Percentiles rank a stretch among this genome's conserved stretches.
phyloP scores from a whole-genome alignment of 2,888 invertebrate species.

The Thecophora atra region DNA sequence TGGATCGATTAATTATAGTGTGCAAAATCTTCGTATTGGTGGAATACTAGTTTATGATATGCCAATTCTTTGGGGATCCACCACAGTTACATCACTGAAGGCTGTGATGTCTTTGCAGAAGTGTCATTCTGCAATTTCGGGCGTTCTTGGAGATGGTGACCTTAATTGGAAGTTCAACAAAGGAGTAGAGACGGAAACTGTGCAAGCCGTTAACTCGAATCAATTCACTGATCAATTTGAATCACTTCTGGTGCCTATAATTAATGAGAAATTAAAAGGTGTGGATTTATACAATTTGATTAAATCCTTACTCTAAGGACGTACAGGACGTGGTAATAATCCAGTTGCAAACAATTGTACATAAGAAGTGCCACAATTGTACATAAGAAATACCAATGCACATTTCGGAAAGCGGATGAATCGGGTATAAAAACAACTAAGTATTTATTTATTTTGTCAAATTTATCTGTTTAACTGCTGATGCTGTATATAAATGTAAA shows the following conservation, averaged over 20 bases:
- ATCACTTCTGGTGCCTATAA: constrained; percentile 50
- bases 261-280: constrained; percentile 57
- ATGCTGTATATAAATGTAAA: too few species aligned
- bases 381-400: too few species aligned
- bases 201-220: constrained; percentile 53
- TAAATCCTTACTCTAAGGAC: background rate
- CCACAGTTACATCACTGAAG: constrained; percentile 55
- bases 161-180: constrained; percentile 52
- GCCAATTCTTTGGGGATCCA: constrained; percentile 59
- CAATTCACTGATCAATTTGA: constrained; percentile 56
- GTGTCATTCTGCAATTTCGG: constrained; percentile 54
- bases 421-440: too few species aligned
- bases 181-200: constrained; percentile 53
- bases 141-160: constrained; percentile 53
- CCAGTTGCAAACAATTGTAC: too few species aligned
- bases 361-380: too few species aligned
- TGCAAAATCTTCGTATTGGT: constrained; percentile 54
- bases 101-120: constrained; percentile 51
- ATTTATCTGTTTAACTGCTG: too few species aligned
- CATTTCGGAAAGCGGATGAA: too few species aligned
- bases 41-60: constrained; percentile 56
- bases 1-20: constrained; percentile 54
- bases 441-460: too few species aligned
- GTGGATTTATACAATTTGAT: constrained; percentile 57
- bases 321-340: background rate